phyloP scores from a whole-genome alignment of 2,113 vertebrate genomes.

The Nansenia antarctica region DNA sequence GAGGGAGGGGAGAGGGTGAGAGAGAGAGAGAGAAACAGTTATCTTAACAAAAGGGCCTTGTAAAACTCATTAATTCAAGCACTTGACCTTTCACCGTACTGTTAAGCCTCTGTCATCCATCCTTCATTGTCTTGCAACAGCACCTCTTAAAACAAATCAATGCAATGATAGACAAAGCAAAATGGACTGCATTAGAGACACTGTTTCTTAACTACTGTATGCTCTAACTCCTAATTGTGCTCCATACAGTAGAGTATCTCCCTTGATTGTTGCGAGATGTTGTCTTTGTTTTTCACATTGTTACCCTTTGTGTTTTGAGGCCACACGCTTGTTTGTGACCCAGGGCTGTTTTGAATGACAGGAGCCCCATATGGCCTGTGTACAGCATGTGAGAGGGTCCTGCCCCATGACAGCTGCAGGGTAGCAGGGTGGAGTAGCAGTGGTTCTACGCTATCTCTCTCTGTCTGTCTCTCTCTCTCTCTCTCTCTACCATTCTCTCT shows the following conservation, averaged over 20 bases:
- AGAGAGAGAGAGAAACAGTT: constrained; percentile 19
- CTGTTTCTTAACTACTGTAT: no score
- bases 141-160: background rate
- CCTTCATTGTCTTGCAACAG: background rate
- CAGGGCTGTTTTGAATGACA: constrained; percentile 62
- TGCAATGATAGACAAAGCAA: background rate
- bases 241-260: constrained; percentile 9
- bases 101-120: constrained; percentile 8
- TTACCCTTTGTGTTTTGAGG: constrained; percentile 22
- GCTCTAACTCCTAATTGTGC: background rate
- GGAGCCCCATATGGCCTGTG: constrained; percentile 59
- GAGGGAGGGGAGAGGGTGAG: background rate
- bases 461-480: no score
- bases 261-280: background rate
- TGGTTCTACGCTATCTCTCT: no score
- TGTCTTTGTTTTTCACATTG: background rate
- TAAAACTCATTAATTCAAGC: constrained; percentile 19
- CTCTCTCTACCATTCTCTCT: no score
- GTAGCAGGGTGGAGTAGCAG: no score
- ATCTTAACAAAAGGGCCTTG: constrained; percentile 1
- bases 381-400: constrained; percentile 43
- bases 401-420: constrained; percentile 59
- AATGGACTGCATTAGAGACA: no score
- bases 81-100: constrained; percentile 16
- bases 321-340: constrained; percentile 54